Evolutionary conservation across 2,113 vertebrate species (phyloP), one percentile per base, ranked within the genome.

Genomic region (Nibea coibor): DNA sequence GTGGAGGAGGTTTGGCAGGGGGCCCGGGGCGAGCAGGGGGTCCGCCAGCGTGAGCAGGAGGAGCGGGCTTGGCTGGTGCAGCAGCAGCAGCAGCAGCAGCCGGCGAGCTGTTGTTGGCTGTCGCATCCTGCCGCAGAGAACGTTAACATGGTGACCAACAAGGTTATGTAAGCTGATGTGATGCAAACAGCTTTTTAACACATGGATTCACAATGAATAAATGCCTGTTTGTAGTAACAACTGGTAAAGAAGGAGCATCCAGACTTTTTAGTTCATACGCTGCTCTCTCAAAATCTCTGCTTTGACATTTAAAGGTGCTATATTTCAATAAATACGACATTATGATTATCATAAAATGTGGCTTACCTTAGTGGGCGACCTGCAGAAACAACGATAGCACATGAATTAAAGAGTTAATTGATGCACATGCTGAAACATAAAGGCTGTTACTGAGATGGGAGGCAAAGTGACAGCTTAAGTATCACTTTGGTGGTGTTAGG

Each of bases 51-150:
- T 77, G 4, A 42, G 72, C 43, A 0, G 88, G 83, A 39, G 86
- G 76, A 0, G 82, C 82, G 1, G 85, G 89, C 22, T 81, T 92
- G 28, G 90, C 88, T n/a, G 96, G 95, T 77, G 85, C 67, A 45
- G 86, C 72, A 42, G 79, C 64, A 45, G 86, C 64, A 45, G 86
- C 72, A 42, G 79, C 96, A 2, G 81, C 59, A 71, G 94, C 95
- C n/a, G 97, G 96, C 59, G 96, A 94, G 43, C 96, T 97, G 88
- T 97, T 97, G 83, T 96, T 97, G 75, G 94, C 96, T 86, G 97
- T 96, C 72, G 96, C 96, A 77, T 96, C 98, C 96, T 97, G 91
- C 56, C 0, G 4, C n/a, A 87, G 70, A 85, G 42, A 50, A 58
- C 64, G 3, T 69, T 62, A 76, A 64, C 47, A 63, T 45, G 61